A percentile compares a stretch with the other conserved stretches of the same genome.
phyloP scores from a whole-genome alignment of 2,797 vertebrate species.

The Tapera naevia region DNA sequence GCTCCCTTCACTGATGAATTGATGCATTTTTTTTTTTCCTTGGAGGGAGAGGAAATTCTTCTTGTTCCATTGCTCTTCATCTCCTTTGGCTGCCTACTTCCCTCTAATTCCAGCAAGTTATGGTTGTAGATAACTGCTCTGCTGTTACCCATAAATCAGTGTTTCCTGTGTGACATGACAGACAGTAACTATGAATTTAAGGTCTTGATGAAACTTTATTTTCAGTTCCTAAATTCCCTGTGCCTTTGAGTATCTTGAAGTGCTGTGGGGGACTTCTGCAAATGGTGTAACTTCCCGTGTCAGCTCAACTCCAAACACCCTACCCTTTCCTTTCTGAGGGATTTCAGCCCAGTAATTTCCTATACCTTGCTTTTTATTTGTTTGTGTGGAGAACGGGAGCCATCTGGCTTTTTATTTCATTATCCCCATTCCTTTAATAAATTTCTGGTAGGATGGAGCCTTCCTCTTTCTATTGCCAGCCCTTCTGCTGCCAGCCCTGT shows the following conservation, averaged over 20 bases:
- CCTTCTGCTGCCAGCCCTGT: neutral
- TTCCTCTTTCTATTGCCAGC: neutral
- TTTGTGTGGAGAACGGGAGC: neutral
- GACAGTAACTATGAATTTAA: neutral
- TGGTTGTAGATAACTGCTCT: neutral
- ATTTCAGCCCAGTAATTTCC: neutral
- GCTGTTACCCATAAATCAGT: rapidly evolving
- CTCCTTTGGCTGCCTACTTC: neutral
- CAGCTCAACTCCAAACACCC: neutral
- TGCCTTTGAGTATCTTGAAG: neutral
- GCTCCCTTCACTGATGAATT: neutral
- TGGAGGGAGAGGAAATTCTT: neutral
- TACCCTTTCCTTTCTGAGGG: neutral
- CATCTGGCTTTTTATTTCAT: neutral
- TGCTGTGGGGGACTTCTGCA: neutral
- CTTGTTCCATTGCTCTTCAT: neutral
- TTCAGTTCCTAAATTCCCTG: neutral
- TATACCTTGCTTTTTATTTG: neutral
- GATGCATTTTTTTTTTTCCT: neutral
- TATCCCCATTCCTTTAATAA: neutral
- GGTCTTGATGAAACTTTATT: neutral
- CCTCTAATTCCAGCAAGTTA: rapidly evolving
- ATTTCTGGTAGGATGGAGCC: neutral
- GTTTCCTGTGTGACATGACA: rapidly evolving
- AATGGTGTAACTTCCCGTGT: rapidly evolving